These are phyloP conservation scores for Enteromius anoplus DNA, from an alignment of 2,797 vertebrate genomes.

Conservation along the genomic window DNA sequence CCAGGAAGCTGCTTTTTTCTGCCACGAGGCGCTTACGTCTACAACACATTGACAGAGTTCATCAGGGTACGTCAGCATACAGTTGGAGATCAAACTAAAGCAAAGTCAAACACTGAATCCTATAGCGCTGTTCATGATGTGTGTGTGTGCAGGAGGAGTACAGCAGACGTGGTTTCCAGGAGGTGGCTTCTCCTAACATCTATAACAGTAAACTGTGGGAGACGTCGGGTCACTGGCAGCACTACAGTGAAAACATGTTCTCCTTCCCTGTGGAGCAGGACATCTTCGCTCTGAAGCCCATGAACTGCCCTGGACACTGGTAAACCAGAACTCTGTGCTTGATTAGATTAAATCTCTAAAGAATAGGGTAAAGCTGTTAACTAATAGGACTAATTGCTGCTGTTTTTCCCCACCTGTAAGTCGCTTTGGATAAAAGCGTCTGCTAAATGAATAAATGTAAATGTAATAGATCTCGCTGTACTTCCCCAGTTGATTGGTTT, in stretches of 20 bases:
- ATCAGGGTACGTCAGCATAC: constrained; percentile 80
- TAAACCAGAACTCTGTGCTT: constrained; percentile 60
- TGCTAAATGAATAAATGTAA: too few relatives aligned
- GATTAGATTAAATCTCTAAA: not conserved
- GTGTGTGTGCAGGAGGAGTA: constrained; percentile 83
- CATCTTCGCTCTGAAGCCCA: constrained; percentile 91
- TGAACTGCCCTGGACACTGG: constrained; percentile 98
- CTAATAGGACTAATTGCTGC: too few relatives aligned
- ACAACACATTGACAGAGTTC: constrained; percentile 89
- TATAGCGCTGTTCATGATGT: not conserved
- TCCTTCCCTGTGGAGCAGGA: constrained; percentile 92
- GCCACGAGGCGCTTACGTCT: constrained; percentile 89
- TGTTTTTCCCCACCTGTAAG: too few relatives aligned
- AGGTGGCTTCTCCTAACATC: constrained; percentile 92
- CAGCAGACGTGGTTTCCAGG: constrained; percentile 84
- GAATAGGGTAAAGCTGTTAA: not conserved
- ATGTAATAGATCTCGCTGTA: not conserved
- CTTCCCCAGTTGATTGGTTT: not conserved
- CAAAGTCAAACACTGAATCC: not conserved
- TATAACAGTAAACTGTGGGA: constrained; percentile 95
- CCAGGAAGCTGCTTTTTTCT: constrained; percentile 97
- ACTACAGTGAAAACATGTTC: constrained; percentile 95
- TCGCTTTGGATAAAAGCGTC: too few relatives aligned
- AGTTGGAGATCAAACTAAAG: not conserved
- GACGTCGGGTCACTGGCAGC: constrained; percentile 93